A percentile compares a stretch with the other conserved stretches of the same genome.
Evolutionary conservation across 2,797 vertebrate species (phyloP).

Genomic region (Paguma larvata): DNA sequence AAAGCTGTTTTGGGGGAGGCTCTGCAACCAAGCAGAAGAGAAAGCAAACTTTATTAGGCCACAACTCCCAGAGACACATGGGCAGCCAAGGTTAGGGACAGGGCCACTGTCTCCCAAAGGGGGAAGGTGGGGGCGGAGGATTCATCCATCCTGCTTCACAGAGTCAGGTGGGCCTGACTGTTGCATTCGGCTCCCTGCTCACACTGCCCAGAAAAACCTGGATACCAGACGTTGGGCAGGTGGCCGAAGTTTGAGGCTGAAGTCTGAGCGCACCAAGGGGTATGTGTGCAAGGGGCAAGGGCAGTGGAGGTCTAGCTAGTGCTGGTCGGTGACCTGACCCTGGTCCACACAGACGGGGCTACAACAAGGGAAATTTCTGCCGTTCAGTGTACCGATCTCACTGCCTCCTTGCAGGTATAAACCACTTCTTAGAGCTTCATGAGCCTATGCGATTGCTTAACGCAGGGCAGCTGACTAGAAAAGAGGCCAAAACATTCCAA

Average conservation of each 20-base stretch:
- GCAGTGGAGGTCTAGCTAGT: accelerated
- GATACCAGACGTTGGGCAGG: not conserved
- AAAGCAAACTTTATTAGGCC: not conserved
- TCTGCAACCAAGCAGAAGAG: slow-evolving; percentile 87
- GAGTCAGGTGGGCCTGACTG: not conserved
- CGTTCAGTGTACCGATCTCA: not conserved
- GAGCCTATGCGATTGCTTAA: slow-evolving; percentile 12
- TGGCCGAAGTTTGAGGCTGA: not conserved
- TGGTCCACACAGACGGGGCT: not conserved
- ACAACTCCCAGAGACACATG: not conserved
- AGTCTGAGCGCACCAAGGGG: not conserved
- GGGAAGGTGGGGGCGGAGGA: too few species aligned
- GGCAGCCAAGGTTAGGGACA: not conserved
- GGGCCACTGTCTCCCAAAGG: not conserved
- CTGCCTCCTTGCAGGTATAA: not conserved
- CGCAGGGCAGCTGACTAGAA: slow-evolving; percentile 36
- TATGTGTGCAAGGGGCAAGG: too few species aligned
- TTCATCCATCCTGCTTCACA: not conserved
- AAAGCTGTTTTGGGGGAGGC: slow-evolving; percentile 92
- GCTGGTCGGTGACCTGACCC: not conserved
- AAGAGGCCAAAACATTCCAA: slow-evolving; percentile 23
- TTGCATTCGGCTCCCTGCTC: not conserved
- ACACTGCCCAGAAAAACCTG: not conserved
- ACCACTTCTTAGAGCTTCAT: not conserved
- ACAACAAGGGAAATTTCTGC: not conserved